Evolutionary conservation across 2,888 invertebrate genomes (phyloP).

Genomic region (Harpalus rubripes): DNA sequence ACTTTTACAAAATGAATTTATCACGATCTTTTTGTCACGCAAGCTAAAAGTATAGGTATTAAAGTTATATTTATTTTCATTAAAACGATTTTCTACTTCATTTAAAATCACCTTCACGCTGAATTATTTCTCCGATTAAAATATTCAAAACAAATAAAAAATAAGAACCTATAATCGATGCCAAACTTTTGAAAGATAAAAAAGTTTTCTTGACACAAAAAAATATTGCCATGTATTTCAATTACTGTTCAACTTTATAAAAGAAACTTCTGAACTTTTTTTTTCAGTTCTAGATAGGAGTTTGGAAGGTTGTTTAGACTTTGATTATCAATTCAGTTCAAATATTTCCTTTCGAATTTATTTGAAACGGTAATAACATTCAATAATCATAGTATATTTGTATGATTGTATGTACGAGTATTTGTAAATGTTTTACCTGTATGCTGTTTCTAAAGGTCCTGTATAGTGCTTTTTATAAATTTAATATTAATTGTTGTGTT

Average conservation of each 20-base stretch:
- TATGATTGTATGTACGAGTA: too few relatives aligned
- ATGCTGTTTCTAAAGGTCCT: too few relatives aligned
- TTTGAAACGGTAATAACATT: background rate
- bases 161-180: slow-evolving; percentile 49
- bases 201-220: slow-evolving; percentile 56
- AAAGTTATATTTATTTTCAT: background rate
- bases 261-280: slow-evolving; percentile 48
- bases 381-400: background rate
- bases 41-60: background rate
- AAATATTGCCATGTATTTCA: slow-evolving; percentile 61
- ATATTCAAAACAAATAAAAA: slow-evolving; percentile 46
- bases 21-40: background rate
- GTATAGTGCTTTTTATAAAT: too few relatives aligned
- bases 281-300: slow-evolving; percentile 15
- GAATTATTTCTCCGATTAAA: background rate
- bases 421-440: too few relatives aligned
- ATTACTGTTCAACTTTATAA: slow-evolving; percentile 58
- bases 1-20: background rate
- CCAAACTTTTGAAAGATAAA: slow-evolving; percentile 44
- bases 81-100: background rate
- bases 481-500: too few relatives aligned
- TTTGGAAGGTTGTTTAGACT: slow-evolving; percentile 27
- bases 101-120: background rate
- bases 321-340: slow-evolving; percentile 32
- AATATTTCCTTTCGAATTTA: slow-evolving; percentile 9